phyloP scores from a whole-genome alignment of 2,797 vertebrate genomes.

The Spinus olivaceus region DNA sequence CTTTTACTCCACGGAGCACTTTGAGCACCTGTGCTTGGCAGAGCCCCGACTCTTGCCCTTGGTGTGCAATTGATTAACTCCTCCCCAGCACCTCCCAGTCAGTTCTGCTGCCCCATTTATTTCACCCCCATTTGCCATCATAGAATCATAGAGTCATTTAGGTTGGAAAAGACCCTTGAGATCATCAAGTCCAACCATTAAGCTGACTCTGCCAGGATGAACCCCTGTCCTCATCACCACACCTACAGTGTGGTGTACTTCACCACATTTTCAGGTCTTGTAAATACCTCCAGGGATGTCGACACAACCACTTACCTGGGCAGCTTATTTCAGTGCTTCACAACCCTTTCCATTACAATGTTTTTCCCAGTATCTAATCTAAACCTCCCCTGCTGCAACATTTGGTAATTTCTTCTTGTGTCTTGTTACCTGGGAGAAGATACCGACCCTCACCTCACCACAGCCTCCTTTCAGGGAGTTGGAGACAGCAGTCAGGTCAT shows the following conservation, averaged over 20 bases:
- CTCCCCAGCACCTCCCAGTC: not conserved
- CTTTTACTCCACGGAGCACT: not conserved
- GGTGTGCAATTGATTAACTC: not conserved
- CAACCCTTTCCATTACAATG: not conserved
- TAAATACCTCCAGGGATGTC: not conserved
- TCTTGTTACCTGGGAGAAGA: not conserved
- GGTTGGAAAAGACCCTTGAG: not conserved
- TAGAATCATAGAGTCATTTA: not conserved
- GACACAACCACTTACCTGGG: not conserved
- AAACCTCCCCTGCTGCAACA: not conserved
- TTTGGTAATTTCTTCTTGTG: not conserved
- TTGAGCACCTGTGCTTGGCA: not conserved
- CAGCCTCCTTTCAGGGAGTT: not conserved
- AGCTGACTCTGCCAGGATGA: not conserved
- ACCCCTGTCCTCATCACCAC: not conserved
- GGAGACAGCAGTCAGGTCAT: not conserved
- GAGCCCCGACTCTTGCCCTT: not conserved
- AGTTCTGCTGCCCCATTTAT: not conserved
- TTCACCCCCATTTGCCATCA: not conserved
- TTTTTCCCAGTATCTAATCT: not conserved
- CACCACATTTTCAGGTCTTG: not conserved
- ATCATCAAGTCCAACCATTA: accelerated
- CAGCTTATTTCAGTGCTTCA: not conserved
- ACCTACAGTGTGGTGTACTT: too few species aligned
- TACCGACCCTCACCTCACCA: accelerated